These are phyloP conservation scores for Netelia fuscicornis DNA, from an alignment of 2,888 invertebrate genomes.

Conservation along the genomic window DNA sequence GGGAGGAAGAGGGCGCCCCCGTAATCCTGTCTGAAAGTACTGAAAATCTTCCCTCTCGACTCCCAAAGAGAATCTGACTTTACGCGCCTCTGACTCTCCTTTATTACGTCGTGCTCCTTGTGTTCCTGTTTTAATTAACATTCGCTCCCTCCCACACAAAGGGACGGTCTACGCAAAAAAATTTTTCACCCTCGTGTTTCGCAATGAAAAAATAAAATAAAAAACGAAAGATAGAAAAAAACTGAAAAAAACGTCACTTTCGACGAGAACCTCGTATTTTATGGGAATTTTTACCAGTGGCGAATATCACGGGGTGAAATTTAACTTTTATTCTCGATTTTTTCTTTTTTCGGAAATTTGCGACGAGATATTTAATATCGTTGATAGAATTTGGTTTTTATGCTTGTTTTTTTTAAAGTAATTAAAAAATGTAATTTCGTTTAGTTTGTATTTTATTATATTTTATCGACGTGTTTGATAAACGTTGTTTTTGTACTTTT, in stretches of 20 bases:
- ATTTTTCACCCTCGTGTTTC: neutral
- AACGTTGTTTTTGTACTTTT: neutral
- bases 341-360: neutral
- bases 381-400: neutral
- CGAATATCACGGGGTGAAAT: neutral
- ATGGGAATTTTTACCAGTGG: neutral
- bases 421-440: no score
- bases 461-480: no score
- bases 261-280: neutral
- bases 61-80: conserved; percentile 35
- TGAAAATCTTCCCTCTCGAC: conserved; percentile 20
- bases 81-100: conserved; percentile 24
- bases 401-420: neutral
- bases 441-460: no score
- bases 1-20: no score
- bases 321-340: neutral
- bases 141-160: conserved; percentile 16
- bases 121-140: conserved; percentile 55
- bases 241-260: neutral
- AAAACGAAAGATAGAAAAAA: neutral
- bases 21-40: conserved; percentile 7
- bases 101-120: conserved; percentile 32
- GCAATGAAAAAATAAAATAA: no score
- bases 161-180: neutral
- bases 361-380: neutral